Conservation (phyloP, 2,888 invertebrate species). For the Halictus ligatus region DNA sequence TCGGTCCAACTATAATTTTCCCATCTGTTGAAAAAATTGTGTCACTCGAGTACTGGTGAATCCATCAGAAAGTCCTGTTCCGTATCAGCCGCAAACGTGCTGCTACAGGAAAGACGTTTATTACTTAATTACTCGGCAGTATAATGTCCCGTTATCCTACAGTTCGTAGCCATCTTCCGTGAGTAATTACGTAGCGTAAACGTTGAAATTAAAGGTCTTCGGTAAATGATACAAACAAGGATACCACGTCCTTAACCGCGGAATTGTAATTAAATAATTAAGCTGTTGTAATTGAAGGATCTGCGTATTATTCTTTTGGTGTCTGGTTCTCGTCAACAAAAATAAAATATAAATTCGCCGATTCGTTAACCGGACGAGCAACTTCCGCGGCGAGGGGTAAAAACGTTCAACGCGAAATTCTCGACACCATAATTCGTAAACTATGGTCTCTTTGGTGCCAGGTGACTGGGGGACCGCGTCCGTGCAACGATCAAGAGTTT, state of each 20-base stretch:
- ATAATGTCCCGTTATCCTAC: not conserved
- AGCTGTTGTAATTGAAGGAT: too few relatives aligned
- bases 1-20: too few relatives aligned
- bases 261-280: not conserved
- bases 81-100: not conserved
- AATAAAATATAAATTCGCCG: too few relatives aligned
- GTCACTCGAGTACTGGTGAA: not conserved
- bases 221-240: not conserved
- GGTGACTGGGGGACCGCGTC: too few relatives aligned
- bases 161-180: not conserved
- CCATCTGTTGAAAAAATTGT: too few relatives aligned
- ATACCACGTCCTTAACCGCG: not conserved
- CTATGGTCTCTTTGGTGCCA: not conserved
- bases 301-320: too few relatives aligned
- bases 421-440: not conserved
- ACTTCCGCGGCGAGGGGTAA: too few relatives aligned
- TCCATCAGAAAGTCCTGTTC: not conserved
- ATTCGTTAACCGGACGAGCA: not conserved
- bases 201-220: not conserved
- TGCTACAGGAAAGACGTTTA: not conserved
- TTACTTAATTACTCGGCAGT: not conserved
- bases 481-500: not conserved
- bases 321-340: too few relatives aligned
- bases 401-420: not conserved
- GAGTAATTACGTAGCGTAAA: not conserved